Percentiles rank a stretch among this genome's conserved stretches.
Conservation (phyloP, 2,888 invertebrate genomes). For the Tenthredo mesomela region DNA sequence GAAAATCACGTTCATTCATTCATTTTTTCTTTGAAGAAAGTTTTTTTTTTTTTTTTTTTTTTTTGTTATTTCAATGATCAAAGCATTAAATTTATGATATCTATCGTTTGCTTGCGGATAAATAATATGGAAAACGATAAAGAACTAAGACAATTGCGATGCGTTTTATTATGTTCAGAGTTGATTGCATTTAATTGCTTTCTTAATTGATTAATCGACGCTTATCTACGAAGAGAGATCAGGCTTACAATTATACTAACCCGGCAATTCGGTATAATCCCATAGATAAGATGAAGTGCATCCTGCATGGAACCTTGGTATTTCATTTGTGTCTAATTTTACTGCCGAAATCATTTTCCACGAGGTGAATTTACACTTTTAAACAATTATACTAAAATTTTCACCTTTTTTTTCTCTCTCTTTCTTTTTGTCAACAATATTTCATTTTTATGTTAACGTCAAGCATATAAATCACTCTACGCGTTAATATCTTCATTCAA, state of each 20-base stretch:
- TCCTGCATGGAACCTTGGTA: conserved; percentile 59
- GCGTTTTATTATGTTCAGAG: conserved; percentile 62
- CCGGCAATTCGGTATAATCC: conserved; percentile 57
- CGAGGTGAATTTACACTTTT: conserved; percentile 61
- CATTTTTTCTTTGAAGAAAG: too few relatives aligned
- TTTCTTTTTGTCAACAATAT: not conserved
- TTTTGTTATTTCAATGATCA: not conserved
- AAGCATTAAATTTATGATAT: not conserved
- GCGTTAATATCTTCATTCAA: not conserved
- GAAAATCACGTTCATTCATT: not conserved
- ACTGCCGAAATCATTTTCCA: conserved; percentile 61
- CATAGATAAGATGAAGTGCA: conserved; percentile 68
- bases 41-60: not conserved
- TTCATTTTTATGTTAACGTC: not conserved
- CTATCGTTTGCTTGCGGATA: not conserved
- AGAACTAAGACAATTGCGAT: not conserved
- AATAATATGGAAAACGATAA: not conserved
- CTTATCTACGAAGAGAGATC: conserved; percentile 4
- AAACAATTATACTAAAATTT: not conserved
- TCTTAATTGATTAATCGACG: conserved; percentile 70
- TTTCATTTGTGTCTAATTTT: conserved; percentile 61
- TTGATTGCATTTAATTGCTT: conserved; percentile 68
- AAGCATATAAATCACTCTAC: too few relatives aligned
- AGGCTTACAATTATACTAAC: not conserved
- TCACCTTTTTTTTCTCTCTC: too few relatives aligned